phyloP scores from a whole-genome alignment of 2,797 vertebrate genomes.

The Tarsius wallacei region DNA sequence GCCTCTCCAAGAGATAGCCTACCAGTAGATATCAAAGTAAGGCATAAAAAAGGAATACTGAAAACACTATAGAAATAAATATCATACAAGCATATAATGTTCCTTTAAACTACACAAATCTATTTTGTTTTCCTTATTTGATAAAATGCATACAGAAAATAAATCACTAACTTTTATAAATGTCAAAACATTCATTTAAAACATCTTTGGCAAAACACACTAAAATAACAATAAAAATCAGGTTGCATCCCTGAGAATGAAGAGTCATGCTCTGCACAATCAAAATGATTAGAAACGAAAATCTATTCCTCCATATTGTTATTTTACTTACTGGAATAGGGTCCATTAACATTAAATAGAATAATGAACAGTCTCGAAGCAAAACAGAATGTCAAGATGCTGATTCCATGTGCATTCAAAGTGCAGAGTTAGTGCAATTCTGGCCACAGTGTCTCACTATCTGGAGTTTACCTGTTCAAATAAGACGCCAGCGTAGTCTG shows the following conservation, averaged over 20 bases:
- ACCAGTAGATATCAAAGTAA: background rate
- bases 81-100: background rate
- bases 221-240: background rate
- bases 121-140: constrained; percentile 24
- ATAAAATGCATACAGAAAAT: constrained; percentile 13
- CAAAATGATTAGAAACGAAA: constrained; percentile 58
- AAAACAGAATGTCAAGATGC: constrained; percentile 28
- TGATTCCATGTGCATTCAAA: background rate
- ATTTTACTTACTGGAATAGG: background rate
- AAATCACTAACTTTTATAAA: constrained; percentile 28
- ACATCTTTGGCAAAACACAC: background rate
- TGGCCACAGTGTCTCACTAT: background rate
- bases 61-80: background rate
- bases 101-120: background rate
- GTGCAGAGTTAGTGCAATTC: background rate
- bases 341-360: background rate
- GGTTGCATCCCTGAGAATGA: background rate
- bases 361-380: background rate
- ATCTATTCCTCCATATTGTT: background rate
- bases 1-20: background rate
- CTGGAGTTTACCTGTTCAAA: constrained; percentile 31
- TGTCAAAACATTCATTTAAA: background rate
- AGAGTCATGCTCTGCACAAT: background rate
- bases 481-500: constrained; percentile 5
- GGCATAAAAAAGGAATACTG: background rate